Base-by-base conservation (phyloP, 64 coral and sea anemone species). In the Pachyseris speciosa region DNA sequence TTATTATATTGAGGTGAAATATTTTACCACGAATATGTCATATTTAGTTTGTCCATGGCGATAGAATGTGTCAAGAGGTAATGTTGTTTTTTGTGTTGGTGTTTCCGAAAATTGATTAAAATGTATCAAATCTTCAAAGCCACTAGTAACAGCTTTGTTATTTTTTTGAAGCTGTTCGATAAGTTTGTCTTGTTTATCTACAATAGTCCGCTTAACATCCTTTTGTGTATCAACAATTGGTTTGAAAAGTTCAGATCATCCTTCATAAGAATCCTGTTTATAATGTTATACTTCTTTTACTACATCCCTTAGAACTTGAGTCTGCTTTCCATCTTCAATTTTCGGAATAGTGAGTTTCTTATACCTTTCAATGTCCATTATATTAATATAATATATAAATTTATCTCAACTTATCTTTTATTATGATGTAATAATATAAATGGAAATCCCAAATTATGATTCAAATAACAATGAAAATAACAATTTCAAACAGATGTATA, bases 221-320 rank as follows among this genome's bases (percentile, higher is more conserved):
- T 53, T 15, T n/a, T n/a, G n/a, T n/a, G 1, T 53, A 10, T 11
- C 50, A 17, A 16, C 50, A 53, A 53, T 53, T 11, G 3, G 11
- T 53, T n/a, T n/a, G n/a, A 64, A 89, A 25, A 0, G 22, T 69
- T 80, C 73, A 12, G 8, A 40, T 12, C 20, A 4, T 31, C 22
- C 53, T 22, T 80, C 74, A 80, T 80, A 80, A 7, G 9, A 6
- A 90, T 90, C 72, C 26, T 90, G 58, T 36, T 80, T 67, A 17
- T 17, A 15, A 90, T 29, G 22, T 37, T 69, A 7, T 7, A 30
- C 41, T 31, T 67, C 57, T 24, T 80, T 90, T 22, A 89, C 22
- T 12, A 28, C n/a, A 16, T 80, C 37, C 10, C 34, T 15, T 3
- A 81, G 60, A 26, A 25, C 17, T 22, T 67, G 31, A 1, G 78